Conservation (phyloP, 2,113 vertebrate species). For the Nestor notabilis region DNA sequence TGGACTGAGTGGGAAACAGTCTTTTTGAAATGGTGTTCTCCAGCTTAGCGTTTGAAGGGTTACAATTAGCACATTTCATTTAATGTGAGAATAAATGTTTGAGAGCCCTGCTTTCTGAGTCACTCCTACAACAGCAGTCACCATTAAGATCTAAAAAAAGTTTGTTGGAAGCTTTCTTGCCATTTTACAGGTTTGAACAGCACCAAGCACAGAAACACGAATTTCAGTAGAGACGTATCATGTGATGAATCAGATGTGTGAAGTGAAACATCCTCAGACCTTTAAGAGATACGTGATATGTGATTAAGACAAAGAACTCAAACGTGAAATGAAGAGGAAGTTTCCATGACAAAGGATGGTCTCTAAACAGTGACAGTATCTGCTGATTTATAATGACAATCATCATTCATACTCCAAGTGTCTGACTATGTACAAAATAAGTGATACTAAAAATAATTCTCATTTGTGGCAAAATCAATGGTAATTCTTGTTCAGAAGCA, state of each 20-base stretch:
- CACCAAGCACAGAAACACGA: background rate
- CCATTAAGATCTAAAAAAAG: background rate
- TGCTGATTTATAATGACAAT: background rate
- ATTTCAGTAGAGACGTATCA: background rate
- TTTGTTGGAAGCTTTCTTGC: background rate
- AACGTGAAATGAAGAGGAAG: background rate
- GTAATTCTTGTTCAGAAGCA: background rate
- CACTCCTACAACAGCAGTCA: background rate
- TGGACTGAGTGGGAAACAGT: background rate
- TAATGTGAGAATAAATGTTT: background rate
- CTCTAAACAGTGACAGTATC: background rate
- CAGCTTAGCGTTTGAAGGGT: background rate
- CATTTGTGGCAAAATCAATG: background rate
- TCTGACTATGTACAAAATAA: background rate
- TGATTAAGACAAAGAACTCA: background rate
- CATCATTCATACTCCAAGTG: background rate
- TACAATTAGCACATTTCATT: background rate
- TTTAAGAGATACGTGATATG: background rate
- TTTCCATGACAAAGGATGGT: background rate
- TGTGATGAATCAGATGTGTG: constrained; percentile 17
- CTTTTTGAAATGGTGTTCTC: background rate
- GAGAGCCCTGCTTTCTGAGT: background rate
- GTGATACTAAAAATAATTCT: background rate
- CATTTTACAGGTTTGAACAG: background rate
- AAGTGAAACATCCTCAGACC: background rate